Conservation (phyloP, 92 coral and sea anemone genomes). For the Epizoanthus ramosus region DNA sequence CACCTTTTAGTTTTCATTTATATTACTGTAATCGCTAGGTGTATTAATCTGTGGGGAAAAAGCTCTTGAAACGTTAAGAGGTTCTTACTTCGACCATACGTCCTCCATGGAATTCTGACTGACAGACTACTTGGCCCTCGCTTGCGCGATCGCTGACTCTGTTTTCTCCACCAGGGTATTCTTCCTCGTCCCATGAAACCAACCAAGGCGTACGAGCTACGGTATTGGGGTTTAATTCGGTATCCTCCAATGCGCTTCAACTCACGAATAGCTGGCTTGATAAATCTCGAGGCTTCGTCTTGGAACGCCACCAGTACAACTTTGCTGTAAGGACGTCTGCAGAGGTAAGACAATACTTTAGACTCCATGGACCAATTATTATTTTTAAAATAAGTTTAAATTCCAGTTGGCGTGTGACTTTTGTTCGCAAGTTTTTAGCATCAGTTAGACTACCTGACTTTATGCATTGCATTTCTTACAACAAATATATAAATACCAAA, state of each 20-base stretch:
- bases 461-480: no score
- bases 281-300: conserved; percentile 30
- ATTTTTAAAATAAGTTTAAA: background rate
- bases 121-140: conserved; percentile 41
- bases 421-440: no score
- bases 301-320: conserved; percentile 33
- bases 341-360: background rate
- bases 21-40: no score
- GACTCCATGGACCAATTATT: background rate
- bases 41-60: background rate
- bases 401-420: no score
- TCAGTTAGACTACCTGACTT: no score
- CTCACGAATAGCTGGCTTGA: conserved; percentile 17
- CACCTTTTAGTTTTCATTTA: no score
- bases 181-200: conserved; percentile 16
- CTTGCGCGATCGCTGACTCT: background rate
- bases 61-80: background rate
- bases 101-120: conserved; percentile 30
- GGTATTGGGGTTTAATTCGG: background rate
- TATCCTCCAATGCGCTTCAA: conserved; percentile 28
- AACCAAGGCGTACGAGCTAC: conserved; percentile 31
- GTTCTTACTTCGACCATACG: conserved; percentile 23
- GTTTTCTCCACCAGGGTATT: conserved; percentile 43
- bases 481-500: no score
- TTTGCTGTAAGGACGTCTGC: conserved; percentile 35